Base-by-base conservation (phyloP, 2,888 invertebrate species). In the Oxytorus armatus region DNA sequence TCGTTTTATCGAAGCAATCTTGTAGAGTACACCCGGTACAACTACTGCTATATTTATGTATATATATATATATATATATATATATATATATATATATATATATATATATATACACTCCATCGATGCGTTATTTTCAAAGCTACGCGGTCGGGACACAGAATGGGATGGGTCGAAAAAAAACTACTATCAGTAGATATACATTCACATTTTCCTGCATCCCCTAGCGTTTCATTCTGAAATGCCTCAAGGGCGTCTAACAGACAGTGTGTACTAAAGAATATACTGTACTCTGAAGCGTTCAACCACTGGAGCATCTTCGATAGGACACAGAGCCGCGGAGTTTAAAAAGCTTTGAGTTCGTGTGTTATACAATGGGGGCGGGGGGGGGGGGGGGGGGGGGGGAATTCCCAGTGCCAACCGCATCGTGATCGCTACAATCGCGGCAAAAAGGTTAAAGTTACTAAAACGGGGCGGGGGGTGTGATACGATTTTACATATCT, bases 381-480 rank as follows among this genome's bases (percentile, higher is more conserved):
- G 29, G 29, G 29, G 29, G 29, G 14, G n/a, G 42, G 14, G 14
- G n/a, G 14, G 14, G 1, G n/a, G 63, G 8, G 25, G 47, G 25
- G 44, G n/a, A n/a, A n/a, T n/a, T 14, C n/a, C n/a, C 5, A n/a
- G 14, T 16, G n/a, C n/a, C 44, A 44, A 63, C 44, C 25, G 14
- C 25, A n/a, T 16, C 44, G n/a, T n/a, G 14, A 63, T 44, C 44
- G 21, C 59, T 66, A 18, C 42, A 69, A 25, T 59, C 16, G 49
- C 57, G 42, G 66, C n/a, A n/a, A n/a, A 25, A 63, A 77, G 72
- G 73, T 77, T 80, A 73, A 80, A 80, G 68, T 80, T 47, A 51
- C 42, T 29, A 23, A 47, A 23, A 23, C 4, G 47, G 14, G 47
- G 16, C 4, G 14, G 47, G 47, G 18, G 8, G 2, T 49, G 16